Evolutionary conservation across 2,888 invertebrate species (phyloP).

Genomic region (Caenorhabditis sulstoni): DNA sequence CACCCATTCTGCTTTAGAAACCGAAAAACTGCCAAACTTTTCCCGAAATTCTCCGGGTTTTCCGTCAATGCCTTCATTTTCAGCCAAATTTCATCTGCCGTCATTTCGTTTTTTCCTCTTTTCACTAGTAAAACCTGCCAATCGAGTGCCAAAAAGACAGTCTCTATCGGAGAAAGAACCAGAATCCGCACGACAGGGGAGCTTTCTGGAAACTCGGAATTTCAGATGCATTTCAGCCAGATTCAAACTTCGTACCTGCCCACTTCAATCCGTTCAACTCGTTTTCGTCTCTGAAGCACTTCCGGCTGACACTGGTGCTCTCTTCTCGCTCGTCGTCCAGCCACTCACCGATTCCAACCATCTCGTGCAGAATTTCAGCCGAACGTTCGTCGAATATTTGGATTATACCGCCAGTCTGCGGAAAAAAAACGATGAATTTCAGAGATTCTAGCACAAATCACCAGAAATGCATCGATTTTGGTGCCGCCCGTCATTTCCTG

Average conservation of each 20-base stretch:
- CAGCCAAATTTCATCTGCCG: conserved; percentile 32
- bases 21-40: conserved; percentile 49
- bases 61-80: conserved; percentile 20
- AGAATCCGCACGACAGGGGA: conserved; percentile 11
- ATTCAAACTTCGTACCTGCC: conserved; percentile 15
- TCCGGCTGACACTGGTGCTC: conserved; percentile 16
- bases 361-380: conserved; percentile 33
- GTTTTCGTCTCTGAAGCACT: conserved; percentile 17
- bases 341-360: conserved; percentile 47
- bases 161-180: conserved; percentile 42
- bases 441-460: conserved; percentile 7
- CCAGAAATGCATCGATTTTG: conserved; percentile 25
- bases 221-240: background rate
- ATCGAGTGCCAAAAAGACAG: conserved; percentile 28
- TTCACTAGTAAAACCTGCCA: conserved; percentile 36
- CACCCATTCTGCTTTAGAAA: conserved; percentile 63
- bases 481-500: conserved; percentile 11
- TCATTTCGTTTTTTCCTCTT: background rate
- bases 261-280: background rate
- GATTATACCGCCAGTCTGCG: conserved; percentile 50
- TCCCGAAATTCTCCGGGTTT: conserved; percentile 19
- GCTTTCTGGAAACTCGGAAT: conserved; percentile 21
- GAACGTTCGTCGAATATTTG: conserved; percentile 28
- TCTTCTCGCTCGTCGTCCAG: conserved; percentile 48
- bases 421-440: no score